Evolutionary conservation across 2,113 vertebrate genomes (phyloP), one percentile per base, ranked within the genome.

Genomic region (Oryzias woworae): DNA sequence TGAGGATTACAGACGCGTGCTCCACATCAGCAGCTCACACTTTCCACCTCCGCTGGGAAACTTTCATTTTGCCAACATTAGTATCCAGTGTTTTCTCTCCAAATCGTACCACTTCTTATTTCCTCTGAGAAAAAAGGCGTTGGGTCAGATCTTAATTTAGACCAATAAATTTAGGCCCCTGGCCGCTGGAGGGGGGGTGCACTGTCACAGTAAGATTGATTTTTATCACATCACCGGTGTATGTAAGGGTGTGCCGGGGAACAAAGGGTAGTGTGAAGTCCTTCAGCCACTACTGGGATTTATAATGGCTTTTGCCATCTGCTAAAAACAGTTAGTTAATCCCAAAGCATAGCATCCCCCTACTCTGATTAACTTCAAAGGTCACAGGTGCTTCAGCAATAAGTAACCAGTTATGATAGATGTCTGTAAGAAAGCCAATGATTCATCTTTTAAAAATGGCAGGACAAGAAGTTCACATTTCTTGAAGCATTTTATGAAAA

Each of bases 131-230:
- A 66, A 63, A 20, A 75, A 73, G 74, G 60, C 80, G 71, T 81
- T 83, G 62, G 83, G 85, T 88, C 81, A 85, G 62, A 55, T 82
- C 82, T 78, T 88, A 77, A 88, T 89, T 88, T 91, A 87, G 81
- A 83, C 52, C 71, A 77, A 80, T 78, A 78, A 75, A 89, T 86
- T 82, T 79, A 81, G 73, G 63, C 57, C 62, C 66, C 58, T 60
- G 31, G 84, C 59, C 85, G 82, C 81, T 57, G 84, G 83, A 64
- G 54, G 57, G 73, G 84, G 88, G 84, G 83, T 64, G 56, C 49
- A 74, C 81, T 89, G 88, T 89, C 88, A 87, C 50, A 49, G 52
- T 58, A 85, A 90, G 88, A 91, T 90, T 88, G 87, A 89, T 91
- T 83, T 85, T 85, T 82, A 85, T 66, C 20, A 66, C 69, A 58